A percentile compares a stretch with the other conserved stretches of the same genome.
phyloP scores from a whole-genome alignment of 2,113 vertebrate species.

The Megalops atlanticus region DNA sequence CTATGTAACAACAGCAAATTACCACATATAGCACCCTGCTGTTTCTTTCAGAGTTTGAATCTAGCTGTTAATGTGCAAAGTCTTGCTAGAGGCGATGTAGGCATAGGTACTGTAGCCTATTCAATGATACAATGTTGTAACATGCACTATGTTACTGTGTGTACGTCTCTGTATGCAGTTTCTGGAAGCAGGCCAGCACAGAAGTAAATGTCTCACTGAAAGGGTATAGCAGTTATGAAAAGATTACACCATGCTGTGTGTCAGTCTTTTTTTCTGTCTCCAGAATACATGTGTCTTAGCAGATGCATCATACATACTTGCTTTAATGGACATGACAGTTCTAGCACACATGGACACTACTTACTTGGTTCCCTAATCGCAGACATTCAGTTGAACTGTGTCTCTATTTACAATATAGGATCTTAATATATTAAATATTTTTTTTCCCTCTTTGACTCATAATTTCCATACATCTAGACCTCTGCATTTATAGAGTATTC shows the following conservation, averaged over 20 bases:
- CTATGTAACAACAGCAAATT: neutral
- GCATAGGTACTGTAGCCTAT: slow-evolving; percentile 50
- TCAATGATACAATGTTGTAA: slow-evolving; percentile 52
- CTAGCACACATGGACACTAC: slow-evolving; percentile 58
- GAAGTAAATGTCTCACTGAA: slow-evolving; percentile 17
- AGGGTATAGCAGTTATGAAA: slow-evolving; percentile 20
- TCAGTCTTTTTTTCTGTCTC: slow-evolving; percentile 12
- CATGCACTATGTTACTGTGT: slow-evolving; percentile 14
- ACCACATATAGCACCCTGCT: neutral
- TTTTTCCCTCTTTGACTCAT: slow-evolving; percentile 44
- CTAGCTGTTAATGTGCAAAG: slow-evolving; percentile 67
- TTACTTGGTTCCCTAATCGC: slow-evolving; percentile 54
- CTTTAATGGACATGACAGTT: slow-evolving; percentile 33
- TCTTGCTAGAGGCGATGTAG: slow-evolving; percentile 68
- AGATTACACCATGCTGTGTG: slow-evolving; percentile 32
- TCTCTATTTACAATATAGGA: slow-evolving; percentile 71
- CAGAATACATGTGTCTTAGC: slow-evolving; percentile 1
- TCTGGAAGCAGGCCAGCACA: neutral
- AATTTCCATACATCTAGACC: slow-evolving; percentile 51
- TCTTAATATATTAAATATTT: slow-evolving; percentile 73
- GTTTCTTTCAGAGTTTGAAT: slow-evolving; percentile 28
- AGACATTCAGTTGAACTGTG: slow-evolving; percentile 63
- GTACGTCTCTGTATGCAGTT: neutral
- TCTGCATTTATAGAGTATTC: slow-evolving; percentile 69
- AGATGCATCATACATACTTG: slow-evolving; percentile 24